Base-by-base conservation (phyloP, 2,888 invertebrate species). In the Leptura quadrifasciata region DNA sequence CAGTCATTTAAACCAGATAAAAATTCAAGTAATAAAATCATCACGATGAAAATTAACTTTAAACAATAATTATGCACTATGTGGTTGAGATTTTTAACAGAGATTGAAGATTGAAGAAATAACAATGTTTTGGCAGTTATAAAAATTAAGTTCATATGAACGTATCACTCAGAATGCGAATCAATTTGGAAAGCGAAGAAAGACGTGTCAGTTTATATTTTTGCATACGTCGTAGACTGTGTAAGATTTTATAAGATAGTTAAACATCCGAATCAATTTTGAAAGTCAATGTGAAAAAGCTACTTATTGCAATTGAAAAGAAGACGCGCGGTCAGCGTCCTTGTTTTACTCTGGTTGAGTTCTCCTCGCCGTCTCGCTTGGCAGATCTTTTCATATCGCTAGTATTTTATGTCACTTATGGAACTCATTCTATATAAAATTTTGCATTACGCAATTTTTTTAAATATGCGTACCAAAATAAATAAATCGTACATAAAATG, bases 261-360 rank as follows among this genome's bases (percentile, higher is more conserved):
- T 15, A n/a, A 47, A 47, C 10, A 39, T 39, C 12, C 2, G 6
- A 39, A 12, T 47, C 47, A n/a, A 47, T 47, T 47, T 47, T 47
- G 47, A 15, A 47, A 47, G 4, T n/a, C 63, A 39, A 21, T 10
- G 39, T 35, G 27, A 63, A 63, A 63, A 63, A 63, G 47, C n/a
- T 5, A 57, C 52, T 24, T 21, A 24, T 64, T 15, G 65, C 65
- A 24, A 65, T 54, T 65, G 24, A n/a, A 52, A 52, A 47, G 54
- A 24, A 65, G 27, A 31, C 17, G 24, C n/a, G 47, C 71, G 71
- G 71, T 61, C 71, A 71, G 39, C 71, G 71, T 71, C 71, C 61
- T 61, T 71, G 60, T 39, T 58, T 61, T 58, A 71, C 61, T 71
- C 52, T 52, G 71, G 47, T 71, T 71, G 60, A 71, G 61, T 71